Evolutionary conservation across 2,797 vertebrate species (phyloP).

Genomic region (Poecilia wingei): DNA sequence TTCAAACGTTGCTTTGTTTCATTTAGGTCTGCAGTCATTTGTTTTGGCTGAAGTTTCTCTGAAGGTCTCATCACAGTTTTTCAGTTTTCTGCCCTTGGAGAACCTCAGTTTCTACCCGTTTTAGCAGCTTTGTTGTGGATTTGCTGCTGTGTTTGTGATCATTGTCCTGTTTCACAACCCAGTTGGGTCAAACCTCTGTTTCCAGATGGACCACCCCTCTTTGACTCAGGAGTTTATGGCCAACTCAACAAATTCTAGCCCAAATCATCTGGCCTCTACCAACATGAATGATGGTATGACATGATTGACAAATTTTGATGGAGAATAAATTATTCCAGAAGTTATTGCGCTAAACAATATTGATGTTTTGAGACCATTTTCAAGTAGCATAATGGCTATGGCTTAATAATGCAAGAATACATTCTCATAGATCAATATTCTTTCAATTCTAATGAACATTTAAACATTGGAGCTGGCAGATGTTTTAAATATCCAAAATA

Average conservation of each 20-base stretch:
- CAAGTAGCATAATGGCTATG: no score
- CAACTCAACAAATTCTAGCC: background rate
- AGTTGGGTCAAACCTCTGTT: background rate
- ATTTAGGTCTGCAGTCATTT: background rate
- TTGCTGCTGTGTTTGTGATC: background rate
- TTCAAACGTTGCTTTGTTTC: background rate
- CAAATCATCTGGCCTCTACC: background rate
- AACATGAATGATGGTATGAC: background rate
- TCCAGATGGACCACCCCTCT: background rate
- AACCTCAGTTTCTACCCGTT: background rate
- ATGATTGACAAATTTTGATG: no score
- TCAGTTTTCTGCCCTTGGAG: background rate
- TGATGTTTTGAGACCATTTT: no score
- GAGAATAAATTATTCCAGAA: no score
- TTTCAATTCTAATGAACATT: no score
- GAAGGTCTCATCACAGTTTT: background rate
- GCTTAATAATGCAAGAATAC: no score
- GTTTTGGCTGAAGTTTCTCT: background rate
- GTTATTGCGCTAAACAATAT: no score
- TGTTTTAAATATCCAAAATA: no score
- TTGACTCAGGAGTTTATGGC: background rate
- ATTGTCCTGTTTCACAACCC: background rate
- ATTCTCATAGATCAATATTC: no score
- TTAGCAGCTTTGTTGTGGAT: background rate
- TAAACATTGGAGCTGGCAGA: no score